Conservation (phyloP, 2,888 invertebrate species). For the Cataglyphis rosenhaueri region DNA sequence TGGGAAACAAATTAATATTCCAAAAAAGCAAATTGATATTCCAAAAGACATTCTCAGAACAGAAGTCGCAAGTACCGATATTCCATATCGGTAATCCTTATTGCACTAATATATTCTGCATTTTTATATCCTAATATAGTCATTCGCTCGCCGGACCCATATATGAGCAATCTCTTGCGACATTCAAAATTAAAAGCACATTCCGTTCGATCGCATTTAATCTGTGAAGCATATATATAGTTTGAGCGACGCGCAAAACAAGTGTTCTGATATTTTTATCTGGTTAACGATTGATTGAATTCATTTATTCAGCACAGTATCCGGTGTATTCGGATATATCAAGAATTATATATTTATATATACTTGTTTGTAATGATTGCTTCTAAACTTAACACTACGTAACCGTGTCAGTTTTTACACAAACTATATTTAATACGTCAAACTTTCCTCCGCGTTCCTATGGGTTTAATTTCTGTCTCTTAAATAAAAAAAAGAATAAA, state of each 20-base stretch:
- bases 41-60: slow-evolving; percentile 7
- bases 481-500: neutral
- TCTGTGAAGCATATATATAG: neutral
- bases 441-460: neutral
- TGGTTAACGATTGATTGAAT: neutral
- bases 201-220: slow-evolving; percentile 21
- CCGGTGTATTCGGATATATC: neutral
- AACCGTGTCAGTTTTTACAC: neutral
- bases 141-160: neutral
- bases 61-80: neutral
- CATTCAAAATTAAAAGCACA: slow-evolving; percentile 37
- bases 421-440: neutral
- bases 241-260: neutral
- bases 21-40: slow-evolving; percentile 38
- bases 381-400: neutral
- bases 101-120: slow-evolving; percentile 27
- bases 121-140: slow-evolving; percentile 36
- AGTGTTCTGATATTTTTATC: slow-evolving; percentile 4
- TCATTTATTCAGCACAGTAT: neutral
- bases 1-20: slow-evolving; percentile 34
- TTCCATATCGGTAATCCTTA: slow-evolving; percentile 15
- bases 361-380: neutral
- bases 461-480: neutral
- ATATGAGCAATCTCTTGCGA: slow-evolving; percentile 20
- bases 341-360: neutral